A percentile compares a stretch with the other conserved stretches of the same genome.
These are phyloP conservation scores for Minunthozetes semirufus DNA, from an alignment of 2,888 invertebrate genomes.

Conservation along the genomic window DNA sequence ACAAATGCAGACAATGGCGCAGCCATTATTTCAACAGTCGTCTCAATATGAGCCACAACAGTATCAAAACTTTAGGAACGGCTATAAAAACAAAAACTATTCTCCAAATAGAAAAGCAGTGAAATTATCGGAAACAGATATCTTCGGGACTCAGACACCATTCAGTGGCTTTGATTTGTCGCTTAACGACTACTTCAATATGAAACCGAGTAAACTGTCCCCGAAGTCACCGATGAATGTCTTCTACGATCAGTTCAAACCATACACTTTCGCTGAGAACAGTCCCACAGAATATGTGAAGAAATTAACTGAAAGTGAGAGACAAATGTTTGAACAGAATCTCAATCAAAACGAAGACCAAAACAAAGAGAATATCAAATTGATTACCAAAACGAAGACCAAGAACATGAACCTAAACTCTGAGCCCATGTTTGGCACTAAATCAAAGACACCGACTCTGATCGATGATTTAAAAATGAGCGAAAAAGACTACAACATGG, in stretches of 20 bases:
- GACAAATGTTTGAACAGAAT: background rate
- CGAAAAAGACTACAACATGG: background rate
- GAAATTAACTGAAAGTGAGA: background rate
- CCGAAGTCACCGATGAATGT: background rate
- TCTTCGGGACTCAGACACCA: too few relatives aligned
- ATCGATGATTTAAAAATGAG: background rate
- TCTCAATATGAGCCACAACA: background rate
- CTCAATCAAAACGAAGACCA: background rate
- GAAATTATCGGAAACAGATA: background rate
- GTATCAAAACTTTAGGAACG: background rate
- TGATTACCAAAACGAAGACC: background rate
- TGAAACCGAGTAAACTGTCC: background rate
- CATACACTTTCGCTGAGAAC: constrained; percentile 4
- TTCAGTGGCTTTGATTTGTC: background rate
- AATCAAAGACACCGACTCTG: background rate
- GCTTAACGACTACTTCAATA: background rate
- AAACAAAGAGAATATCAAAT: background rate
- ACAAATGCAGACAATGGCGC: constrained; percentile 9
- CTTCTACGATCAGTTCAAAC: constrained; percentile 16
- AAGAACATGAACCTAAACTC: too few relatives aligned
- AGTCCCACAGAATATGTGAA: background rate
- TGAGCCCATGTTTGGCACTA: background rate
- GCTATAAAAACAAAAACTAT: background rate
- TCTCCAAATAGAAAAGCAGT: background rate
- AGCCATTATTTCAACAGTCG: background rate